Evolutionary conservation across 2,113 vertebrate genomes (phyloP), one percentile per base, ranked within the genome.

Genomic region (Megaceryle torquata): DNA sequence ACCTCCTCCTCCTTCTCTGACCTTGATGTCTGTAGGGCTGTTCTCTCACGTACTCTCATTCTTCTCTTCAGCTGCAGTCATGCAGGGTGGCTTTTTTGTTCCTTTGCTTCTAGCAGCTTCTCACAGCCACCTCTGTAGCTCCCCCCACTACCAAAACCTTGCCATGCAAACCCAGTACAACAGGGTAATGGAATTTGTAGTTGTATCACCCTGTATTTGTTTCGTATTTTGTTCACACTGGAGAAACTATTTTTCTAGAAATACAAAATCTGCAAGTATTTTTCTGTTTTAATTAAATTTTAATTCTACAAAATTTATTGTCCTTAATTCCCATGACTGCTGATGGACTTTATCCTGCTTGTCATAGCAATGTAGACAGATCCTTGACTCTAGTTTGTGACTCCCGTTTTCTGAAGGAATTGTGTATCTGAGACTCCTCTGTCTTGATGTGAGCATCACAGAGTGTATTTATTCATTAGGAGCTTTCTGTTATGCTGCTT

Each of bases 321-420:
- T 71, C 35, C 13, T 80, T 90, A 53, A 17, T 80, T 93, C 4
- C 44, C 7, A 11, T 69, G 25, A 54, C 50, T 92, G 31, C 68
- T 77, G 13, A 2, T 46, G 26, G 35, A 35, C 19, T 31, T 80
- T 65, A 57, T 59, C n/a, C 8, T 68, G 15, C 43, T 51, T 63
- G 16, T 68, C 19, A 6, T 15, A 80, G 57, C 29, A 72, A 31
- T 31, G 29, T 29, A 59, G 33, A 9, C 43, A 78, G 37, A 83
- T n/a, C 25, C 51, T 86, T 0, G 0, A 9, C 12, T 87, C 7
- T 60, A 76, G 41, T 25, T 79, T 15, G 19, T 5, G 15, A 74
- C 29, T 63, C 50, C 8, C 8, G 17, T 80, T 64, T 77, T 74
- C 43, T 64, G 48, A 83, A 81, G 50, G 44, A 88, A 48, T 46